Evolutionary conservation across 2,113 vertebrate species (phyloP), one percentile per base, ranked within the genome.

Genomic region (Charadrius vociferus): DNA sequence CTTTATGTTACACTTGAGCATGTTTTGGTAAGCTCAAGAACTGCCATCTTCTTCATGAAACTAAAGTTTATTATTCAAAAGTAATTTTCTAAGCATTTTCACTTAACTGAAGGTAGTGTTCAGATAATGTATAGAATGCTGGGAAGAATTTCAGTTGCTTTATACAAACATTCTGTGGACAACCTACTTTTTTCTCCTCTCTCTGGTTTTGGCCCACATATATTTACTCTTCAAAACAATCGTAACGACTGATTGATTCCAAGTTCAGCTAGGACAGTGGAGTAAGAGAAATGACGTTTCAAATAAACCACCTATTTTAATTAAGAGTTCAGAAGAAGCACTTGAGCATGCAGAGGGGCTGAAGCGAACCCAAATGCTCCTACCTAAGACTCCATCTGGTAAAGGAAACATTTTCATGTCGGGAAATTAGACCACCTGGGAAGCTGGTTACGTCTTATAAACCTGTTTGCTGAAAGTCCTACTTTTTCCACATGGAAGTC

Each of bases 241-340:
- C 18, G 78, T 30, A 67, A 90, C 77, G 26, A 75, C 26, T 18
- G 53, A 55, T 27, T 78, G 52, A 73, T 63, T 84, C 21, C 30
- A 71, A 85, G 27, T 87, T 92, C 36, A 78, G 34, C 41, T 81
- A 73, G n/a, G 23, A 86, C 9, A 71, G 52, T 13, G 10, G 32
- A 89, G 24, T 77, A 84, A 79, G 23, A 92, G 37, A 90, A 93
- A 81, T 26, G 7, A 67, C 15, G 16, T 49, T 81, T 84, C 61
- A 91, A 63, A 61, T 59, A 74, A 84, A 89, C 56, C 14, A 43
- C 8, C 21, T 37, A n/a, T 79, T 75, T 86, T 61, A 86, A 81
- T 56, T 81, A 78, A 74, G 16, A 79, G 21, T 80, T 96, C 62
- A 93, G 75, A 95, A 97, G 77, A 91, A 62, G 43, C 30, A 71